Evolutionary conservation across 2,113 vertebrate genomes (phyloP).

Genomic region (Gobius niger): DNA sequence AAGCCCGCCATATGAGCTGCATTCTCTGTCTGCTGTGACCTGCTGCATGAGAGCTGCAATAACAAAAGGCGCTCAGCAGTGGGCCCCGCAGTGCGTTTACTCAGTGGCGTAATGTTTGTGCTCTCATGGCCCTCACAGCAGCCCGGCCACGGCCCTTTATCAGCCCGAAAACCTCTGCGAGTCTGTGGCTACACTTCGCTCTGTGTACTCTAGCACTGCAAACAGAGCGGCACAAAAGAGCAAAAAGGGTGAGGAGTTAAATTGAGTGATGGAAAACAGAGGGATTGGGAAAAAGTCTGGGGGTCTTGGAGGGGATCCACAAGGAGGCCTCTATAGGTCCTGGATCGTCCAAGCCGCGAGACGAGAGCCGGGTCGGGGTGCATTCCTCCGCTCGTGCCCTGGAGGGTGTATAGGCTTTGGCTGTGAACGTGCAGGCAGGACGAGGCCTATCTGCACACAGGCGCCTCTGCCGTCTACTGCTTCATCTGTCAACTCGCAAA

Average conservation of each 20-base stretch:
- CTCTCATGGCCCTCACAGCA: constrained; percentile 68
- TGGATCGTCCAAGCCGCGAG: constrained; percentile 50
- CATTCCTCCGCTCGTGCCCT: constrained; percentile 65
- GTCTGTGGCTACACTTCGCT: constrained; percentile 27
- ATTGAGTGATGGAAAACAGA: constrained; percentile 54
- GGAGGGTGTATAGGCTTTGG: constrained; percentile 62
- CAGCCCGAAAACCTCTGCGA: constrained; percentile 47
- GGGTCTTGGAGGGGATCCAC: constrained; percentile 63
- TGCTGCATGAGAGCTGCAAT: constrained; percentile 60
- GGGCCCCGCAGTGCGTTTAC: constrained; percentile 72
- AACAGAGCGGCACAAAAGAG: constrained; percentile 62
- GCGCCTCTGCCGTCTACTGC: constrained; percentile 28
- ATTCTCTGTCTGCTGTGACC: constrained; percentile 63
- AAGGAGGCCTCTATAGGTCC: constrained; percentile 54
- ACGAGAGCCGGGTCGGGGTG: constrained; percentile 49
- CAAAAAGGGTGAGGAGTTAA: constrained; percentile 43
- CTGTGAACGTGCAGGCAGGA: constrained; percentile 59
- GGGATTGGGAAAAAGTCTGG: constrained; percentile 43
- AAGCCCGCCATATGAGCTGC: constrained; percentile 62
- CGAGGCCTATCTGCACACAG: constrained; percentile 65
- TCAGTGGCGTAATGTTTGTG: constrained; percentile 81
- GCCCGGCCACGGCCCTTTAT: constrained; percentile 64
- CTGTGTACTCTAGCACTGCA: constrained; percentile 61
- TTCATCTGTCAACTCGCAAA: constrained; percentile 18
- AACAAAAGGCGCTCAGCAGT: constrained; percentile 69